phyloP scores from a whole-genome alignment of 2,888 invertebrate genomes.

The Psylliodes chrysocephalus region DNA sequence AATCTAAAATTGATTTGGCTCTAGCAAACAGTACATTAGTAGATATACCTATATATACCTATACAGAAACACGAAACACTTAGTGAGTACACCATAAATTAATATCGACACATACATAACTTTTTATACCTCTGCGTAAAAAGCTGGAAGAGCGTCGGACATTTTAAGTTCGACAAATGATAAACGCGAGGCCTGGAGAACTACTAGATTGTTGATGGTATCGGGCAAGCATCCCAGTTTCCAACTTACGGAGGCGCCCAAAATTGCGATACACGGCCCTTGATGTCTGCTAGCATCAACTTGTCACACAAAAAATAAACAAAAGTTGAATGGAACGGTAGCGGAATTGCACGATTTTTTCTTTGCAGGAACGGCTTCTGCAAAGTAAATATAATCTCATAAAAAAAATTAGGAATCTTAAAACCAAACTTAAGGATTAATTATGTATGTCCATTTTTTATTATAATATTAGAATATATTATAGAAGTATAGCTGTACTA shows the following conservation, averaged over 20 bases:
- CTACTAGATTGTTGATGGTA: conserved; percentile 64
- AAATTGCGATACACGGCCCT: conserved; percentile 61
- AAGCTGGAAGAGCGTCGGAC: conserved; percentile 46
- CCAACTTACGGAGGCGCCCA: conserved; percentile 59
- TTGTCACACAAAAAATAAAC: conserved; percentile 57
- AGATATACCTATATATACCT: not conserved
- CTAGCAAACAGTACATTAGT: too few relatives aligned
- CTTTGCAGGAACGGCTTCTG: conserved; percentile 6
- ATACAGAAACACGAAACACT: conserved; percentile 10
- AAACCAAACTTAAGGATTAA: too few relatives aligned
- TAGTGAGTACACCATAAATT: conserved; percentile 3
- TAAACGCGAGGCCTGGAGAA: conserved; percentile 61
- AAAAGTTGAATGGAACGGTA: conserved; percentile 52
- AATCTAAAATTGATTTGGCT: too few relatives aligned
- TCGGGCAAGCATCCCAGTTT: conserved; percentile 61
- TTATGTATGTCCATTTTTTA: too few relatives aligned
- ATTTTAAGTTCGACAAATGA: conserved; percentile 61
- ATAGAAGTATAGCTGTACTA: too few relatives aligned
- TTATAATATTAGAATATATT: too few relatives aligned
- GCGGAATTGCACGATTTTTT: conserved; percentile 30
- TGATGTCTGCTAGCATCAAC: conserved; percentile 58
- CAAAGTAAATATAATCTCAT: too few relatives aligned
- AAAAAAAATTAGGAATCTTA: too few relatives aligned
- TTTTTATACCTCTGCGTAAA: conserved; percentile 42
- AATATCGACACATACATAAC: conserved; percentile 28